Percentiles rank a stretch among this genome's conserved stretches.
Evolutionary conservation across 92 coral and sea anemone species (phyloP).

Genomic region (Meandrina meandrites): DNA sequence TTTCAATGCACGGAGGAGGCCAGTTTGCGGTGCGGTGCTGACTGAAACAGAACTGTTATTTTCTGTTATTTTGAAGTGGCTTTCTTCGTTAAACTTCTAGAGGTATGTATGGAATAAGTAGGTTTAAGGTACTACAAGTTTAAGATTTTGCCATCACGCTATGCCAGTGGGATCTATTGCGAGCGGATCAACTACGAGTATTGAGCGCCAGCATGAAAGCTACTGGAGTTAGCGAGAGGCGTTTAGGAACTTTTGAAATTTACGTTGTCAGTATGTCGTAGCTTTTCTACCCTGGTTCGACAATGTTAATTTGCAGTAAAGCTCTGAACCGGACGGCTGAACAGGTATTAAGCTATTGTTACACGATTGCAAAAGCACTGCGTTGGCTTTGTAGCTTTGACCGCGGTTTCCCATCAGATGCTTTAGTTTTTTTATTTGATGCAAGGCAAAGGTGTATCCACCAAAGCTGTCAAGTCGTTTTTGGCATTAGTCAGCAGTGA

Average conservation of each 20-base stretch:
- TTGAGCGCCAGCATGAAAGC: background rate
- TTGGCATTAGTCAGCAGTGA: background rate
- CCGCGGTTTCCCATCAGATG: background rate
- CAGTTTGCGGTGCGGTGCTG: background rate
- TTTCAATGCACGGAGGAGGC: constrained; percentile 24
- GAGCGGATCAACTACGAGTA: background rate
- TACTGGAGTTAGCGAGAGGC: background rate
- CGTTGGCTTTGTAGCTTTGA: background rate
- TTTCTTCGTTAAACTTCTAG: background rate
- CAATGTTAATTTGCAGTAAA: background rate
- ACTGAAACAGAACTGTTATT: background rate
- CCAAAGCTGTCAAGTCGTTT: background rate
- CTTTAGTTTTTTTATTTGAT: background rate
- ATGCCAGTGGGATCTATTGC: background rate
- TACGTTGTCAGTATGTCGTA: background rate
- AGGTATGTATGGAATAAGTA: background rate
- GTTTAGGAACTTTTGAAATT: background rate
- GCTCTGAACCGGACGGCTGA: background rate
- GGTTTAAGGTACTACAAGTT: background rate
- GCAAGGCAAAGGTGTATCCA: background rate
- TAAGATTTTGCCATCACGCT: background rate
- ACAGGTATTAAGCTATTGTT: constrained; percentile 27
- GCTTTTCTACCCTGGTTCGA: background rate
- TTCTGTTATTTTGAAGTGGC: background rate
- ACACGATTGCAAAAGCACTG: constrained; percentile 25